Base-by-base conservation (phyloP, 2,888 invertebrate species). In the Acronicta alni region DNA sequence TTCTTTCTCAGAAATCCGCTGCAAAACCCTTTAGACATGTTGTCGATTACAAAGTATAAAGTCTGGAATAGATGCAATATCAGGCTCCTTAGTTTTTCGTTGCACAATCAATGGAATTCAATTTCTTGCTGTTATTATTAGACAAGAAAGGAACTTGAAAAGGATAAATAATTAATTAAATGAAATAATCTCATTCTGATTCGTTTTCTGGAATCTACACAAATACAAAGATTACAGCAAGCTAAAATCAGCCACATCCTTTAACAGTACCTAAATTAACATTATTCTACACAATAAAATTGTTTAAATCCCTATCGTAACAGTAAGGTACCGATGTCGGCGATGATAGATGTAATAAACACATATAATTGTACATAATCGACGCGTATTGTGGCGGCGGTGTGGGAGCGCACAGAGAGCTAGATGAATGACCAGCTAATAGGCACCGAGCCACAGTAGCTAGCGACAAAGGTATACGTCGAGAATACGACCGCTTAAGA, bases 341-440 rank as follows among this genome's bases (percentile, higher is more conserved):
- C 78, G 61, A 69, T 81, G 81, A 85, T 82, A 85, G 82, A 83
- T 83, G 87, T 86, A 87, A 87, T 88, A 88, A 88, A 88, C 86
- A 87, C 84, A 85, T 82, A 86, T 89, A 89, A 89, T 89, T 80
- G 88, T 84, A 82, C 82, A 82, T 87, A 89, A 89, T 89, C 83
- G 88, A 85, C 78, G 79, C 75, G 82, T 81, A 84, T 86, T 87
- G 86, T 86, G 78, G 72, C 68, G 75, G 76, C 72, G 72, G 72
- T 76, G 74, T 80, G 77, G 76, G 68, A 75, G 86, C 86, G 80
- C 83, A 75, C 86, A 77, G 77, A 75, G 80, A 74, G 75, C 71
- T 77, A 74, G 82, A 83, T 87, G 85, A 89, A 89, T 88, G 84
- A 80, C 82, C 81, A 79, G 57, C 88, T 89, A 89, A 89, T 88